Conservation (phyloP, 2,113 vertebrate species). For the Mellivora capensis region DNA sequence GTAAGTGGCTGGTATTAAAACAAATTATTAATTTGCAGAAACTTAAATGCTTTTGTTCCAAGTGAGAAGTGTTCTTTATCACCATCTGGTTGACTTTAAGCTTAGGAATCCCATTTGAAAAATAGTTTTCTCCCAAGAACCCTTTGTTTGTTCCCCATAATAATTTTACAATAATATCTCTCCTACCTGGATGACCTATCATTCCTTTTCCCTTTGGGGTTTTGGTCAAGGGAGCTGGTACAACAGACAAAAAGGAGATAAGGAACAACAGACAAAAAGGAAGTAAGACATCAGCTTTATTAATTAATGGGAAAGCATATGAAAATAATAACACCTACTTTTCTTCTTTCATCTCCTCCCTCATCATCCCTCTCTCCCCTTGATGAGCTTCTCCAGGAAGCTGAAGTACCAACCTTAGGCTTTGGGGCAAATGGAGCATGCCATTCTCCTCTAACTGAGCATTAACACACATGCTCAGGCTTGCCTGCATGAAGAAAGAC, state of each 20-base stretch:
- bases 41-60: neutral
- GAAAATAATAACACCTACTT: neutral
- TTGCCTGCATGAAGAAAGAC: neutral
- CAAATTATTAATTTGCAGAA: constrained; percentile 49
- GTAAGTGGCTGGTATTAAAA: constrained; percentile 26
- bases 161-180: neutral
- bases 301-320: neutral
- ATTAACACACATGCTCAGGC: neutral
- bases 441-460: neutral
- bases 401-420: neutral
- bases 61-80: constrained; percentile 25
- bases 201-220: neutral
- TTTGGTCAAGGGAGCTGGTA: neutral
- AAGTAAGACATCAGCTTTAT: neutral
- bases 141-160: neutral
- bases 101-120: constrained; percentile 11
- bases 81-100: neutral
- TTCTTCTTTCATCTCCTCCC: neutral
- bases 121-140: neutral
- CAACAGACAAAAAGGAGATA: neutral
- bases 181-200: neutral
- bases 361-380: neutral
- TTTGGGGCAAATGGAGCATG: neutral
- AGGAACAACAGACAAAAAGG: neutral
- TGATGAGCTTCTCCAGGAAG: neutral